Base-by-base conservation (phyloP, 2,113 vertebrate species). In the Xenopus borealis region DNA sequence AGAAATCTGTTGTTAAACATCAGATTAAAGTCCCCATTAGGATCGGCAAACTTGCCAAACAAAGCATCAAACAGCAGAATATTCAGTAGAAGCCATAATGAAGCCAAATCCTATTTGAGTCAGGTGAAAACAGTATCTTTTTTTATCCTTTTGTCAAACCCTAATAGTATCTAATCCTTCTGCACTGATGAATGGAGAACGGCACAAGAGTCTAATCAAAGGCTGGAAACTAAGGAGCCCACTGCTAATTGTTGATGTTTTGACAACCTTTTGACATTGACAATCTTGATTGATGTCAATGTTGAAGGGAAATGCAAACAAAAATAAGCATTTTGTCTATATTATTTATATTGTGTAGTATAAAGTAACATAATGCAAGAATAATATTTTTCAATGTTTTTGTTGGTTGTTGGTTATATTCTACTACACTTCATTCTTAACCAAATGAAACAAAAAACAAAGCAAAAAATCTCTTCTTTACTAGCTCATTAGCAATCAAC, bases 1-100 rank as follows among this genome's bases (percentile, higher is more conserved):
- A 33, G 13, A 75, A 75, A 75, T 68, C 73, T 75, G 66, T 45
- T 52, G 66, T 62, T 75, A 69, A 75, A 75, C 73, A 69, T 52
- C 4, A 59, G 73, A 69, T 75, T 75, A 69, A 47, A 69, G 58
- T 47, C 45, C 63, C 73, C 73, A 75, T 75, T 75, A 75, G 65
- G 19, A 46, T 10, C 46, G 57, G 64, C 65, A 67, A 68, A 75
- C 33, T 40, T 62, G 62, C n/a, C 62, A 69, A 45, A 52, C 19
- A 55, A 61, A 23, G 46, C 46, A 33, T 62, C 59, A 66, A 63
- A 46, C 73, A 53, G 23, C 19, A 2, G 17, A 11, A 10, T 33
- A 61, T 75, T 75, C 57, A 68, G 23, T 52, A 67, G 58, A 46
- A 62, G 57, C 45, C 67, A 30, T 75, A 69, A 62, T 69, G 57